Conservation (phyloP, 2,797 vertebrate species). For the Phrynocephalus guinanensis region DNA sequence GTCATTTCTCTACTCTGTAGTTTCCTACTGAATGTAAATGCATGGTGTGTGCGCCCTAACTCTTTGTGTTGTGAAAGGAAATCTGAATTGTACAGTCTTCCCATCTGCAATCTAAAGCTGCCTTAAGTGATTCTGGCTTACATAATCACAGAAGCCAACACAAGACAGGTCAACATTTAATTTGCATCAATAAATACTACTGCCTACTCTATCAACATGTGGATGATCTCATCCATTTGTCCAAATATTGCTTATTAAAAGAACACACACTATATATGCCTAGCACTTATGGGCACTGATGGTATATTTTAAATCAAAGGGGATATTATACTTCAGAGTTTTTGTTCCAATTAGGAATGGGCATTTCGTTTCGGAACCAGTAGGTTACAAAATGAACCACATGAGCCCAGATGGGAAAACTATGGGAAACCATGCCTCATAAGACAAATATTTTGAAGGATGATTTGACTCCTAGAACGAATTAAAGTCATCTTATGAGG, state of each 20-base stretch:
- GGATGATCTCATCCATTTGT: neutral
- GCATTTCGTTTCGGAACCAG: too few species aligned
- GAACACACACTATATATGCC: neutral
- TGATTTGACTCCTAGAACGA: too few species aligned
- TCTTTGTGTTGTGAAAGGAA: neutral
- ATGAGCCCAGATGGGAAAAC: too few species aligned
- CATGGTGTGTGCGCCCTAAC: neutral
- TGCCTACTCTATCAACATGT: neutral
- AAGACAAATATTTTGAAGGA: too few species aligned
- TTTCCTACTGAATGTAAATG: too few species aligned
- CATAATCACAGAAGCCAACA: neutral
- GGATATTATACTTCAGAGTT: too few species aligned
- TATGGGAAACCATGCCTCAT: too few species aligned
- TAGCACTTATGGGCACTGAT: neutral
- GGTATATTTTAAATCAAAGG: neutral
- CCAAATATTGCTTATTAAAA: neutral
- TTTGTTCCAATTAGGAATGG: too few species aligned
- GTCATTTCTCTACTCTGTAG: neutral
- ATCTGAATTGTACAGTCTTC: neutral
- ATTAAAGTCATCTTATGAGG: too few species aligned
- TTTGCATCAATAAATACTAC: neutral
- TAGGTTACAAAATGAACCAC: too few species aligned
- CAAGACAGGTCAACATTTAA: neutral
- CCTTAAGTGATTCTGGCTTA: neutral
- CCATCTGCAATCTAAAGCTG: neutral